phyloP scores from a whole-genome alignment of 2,113 vertebrate species.

The Chlamydotis undulata region DNA sequence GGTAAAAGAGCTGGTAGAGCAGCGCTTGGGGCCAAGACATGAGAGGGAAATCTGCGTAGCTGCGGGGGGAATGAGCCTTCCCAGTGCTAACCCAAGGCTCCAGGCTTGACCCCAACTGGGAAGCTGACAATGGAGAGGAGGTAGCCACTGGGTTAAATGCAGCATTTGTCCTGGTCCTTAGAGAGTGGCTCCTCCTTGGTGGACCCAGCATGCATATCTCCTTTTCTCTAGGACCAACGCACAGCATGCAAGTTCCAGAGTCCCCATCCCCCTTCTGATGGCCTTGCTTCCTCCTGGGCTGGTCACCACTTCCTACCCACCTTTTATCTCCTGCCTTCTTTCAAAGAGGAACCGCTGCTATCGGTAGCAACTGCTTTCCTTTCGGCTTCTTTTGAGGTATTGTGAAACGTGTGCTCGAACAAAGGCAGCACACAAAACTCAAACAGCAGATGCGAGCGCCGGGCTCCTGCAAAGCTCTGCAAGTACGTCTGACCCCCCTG shows the following conservation, averaged over 20 bases:
- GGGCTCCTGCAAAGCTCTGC: not conserved
- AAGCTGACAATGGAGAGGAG: too few species aligned
- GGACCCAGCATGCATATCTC: rapidly evolving
- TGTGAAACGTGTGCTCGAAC: rapidly evolving
- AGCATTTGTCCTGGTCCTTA: not conserved
- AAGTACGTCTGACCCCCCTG: not conserved
- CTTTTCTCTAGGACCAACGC: not conserved
- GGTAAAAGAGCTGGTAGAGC: not conserved
- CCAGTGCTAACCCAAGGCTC: not conserved
- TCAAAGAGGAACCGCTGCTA: not conserved
- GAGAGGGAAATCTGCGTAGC: not conserved
- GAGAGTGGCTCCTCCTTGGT: not conserved
- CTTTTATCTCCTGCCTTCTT: not conserved
- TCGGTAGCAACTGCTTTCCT: not conserved
- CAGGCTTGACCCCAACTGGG: not conserved
- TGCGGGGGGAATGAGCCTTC: not conserved
- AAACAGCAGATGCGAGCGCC: not conserved
- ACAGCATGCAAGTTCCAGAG: not conserved
- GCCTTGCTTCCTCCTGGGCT: not conserved
- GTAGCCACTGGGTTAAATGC: too few species aligned
- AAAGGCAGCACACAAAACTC: too few species aligned
- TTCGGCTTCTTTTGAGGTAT: not conserved
- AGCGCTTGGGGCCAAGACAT: not conserved
- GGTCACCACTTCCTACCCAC: not conserved
- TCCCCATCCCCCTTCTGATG: not conserved